These are phyloP conservation scores for Drosophila prosaltans DNA, from an alignment of 1,140 invertebrate genomes.

Conservation along the genomic window DNA sequence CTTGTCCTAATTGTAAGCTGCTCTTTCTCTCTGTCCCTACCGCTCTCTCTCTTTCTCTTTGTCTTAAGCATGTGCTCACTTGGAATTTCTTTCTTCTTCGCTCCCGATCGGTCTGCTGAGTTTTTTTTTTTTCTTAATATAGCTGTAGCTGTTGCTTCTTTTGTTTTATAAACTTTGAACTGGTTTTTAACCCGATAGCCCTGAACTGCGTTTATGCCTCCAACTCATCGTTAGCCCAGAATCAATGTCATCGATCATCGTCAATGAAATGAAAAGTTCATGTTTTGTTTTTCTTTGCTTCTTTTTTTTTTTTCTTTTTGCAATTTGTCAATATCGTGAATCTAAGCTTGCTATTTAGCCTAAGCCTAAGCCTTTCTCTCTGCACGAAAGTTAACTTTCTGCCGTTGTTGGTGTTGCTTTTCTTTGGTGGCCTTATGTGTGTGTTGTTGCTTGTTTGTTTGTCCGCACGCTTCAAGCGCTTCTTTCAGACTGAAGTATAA, in stretches of 20 bases:
- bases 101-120: background rate
- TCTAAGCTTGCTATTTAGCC: conserved; percentile 24
- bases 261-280: conserved; percentile 51
- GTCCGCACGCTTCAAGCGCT: conserved; percentile 72
- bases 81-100: conserved; percentile 26
- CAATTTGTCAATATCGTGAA: conserved; percentile 29
- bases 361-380: conserved; percentile 68
- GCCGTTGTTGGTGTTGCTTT: conserved; percentile 19
- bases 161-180: conserved; percentile 43
- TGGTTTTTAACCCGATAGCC: conserved; percentile 53
- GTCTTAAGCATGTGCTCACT: conserved; percentile 19
- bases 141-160: conserved; percentile 31
- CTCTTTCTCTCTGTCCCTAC: conserved; percentile 52
- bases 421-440: conserved; percentile 9
- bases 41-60: background rate
- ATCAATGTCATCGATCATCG: conserved; percentile 46
- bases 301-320: conserved; percentile 32
- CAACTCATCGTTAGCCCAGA: conserved; percentile 48
- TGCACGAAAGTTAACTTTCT: conserved; percentile 67
- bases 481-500: conserved; percentile 60
- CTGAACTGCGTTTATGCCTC: conserved; percentile 36
- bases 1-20: conserved; percentile 61
- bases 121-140: conserved; percentile 4
- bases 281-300: background rate
- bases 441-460: conserved; percentile 26